A percentile compares a stretch with the other conserved stretches of the same genome.
These are phyloP conservation scores for Zophobas atratus DNA, from an alignment of 1,140 invertebrate species.

Conservation along the genomic window DNA sequence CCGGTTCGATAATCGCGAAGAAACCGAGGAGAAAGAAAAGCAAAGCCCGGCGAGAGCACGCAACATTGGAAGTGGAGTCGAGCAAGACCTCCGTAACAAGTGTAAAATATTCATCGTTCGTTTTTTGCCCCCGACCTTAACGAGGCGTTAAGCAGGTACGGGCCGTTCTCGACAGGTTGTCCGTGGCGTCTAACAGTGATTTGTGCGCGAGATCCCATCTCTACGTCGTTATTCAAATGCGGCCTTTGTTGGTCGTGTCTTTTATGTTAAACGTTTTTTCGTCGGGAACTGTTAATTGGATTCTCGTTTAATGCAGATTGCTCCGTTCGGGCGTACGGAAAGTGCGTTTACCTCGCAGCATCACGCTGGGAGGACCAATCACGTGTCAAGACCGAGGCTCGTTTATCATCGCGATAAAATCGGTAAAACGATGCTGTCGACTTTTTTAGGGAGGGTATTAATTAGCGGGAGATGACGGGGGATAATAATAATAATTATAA, in stretches of 20 bases:
- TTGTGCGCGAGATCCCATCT: constrained; percentile 27
- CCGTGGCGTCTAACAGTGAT: constrained; percentile 35
- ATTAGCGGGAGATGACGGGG: too few relatives aligned
- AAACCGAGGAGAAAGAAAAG: constrained; percentile 1
- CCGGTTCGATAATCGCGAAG: constrained; percentile 16
- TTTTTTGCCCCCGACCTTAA: constrained; percentile 46
- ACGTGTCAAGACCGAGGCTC: constrained; percentile 37
- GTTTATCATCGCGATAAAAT: constrained; percentile 46
- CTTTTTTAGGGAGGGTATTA: not conserved
- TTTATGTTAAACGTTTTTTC: constrained; percentile 41
- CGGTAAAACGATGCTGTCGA: constrained; percentile 20
- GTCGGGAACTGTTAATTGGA: constrained; percentile 41
- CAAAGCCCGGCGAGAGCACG: constrained; percentile 6
- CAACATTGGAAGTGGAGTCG: not conserved
- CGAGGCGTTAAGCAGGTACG: constrained; percentile 47
- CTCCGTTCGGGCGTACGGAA: constrained; percentile 4
- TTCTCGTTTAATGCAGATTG: constrained; percentile 45
- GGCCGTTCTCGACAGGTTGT: constrained; percentile 38
- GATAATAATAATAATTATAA: too few relatives aligned
- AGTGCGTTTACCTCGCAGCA: constrained; percentile 33
- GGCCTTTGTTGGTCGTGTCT: constrained; percentile 22
- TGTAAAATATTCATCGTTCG: constrained; percentile 53
- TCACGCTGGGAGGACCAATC: constrained; percentile 34
- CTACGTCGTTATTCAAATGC: constrained; percentile 42
- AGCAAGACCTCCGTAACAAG: constrained; percentile 43